Conservation (phyloP, 1,140 invertebrate genomes). For the Pogonomyrmex californicus region DNA sequence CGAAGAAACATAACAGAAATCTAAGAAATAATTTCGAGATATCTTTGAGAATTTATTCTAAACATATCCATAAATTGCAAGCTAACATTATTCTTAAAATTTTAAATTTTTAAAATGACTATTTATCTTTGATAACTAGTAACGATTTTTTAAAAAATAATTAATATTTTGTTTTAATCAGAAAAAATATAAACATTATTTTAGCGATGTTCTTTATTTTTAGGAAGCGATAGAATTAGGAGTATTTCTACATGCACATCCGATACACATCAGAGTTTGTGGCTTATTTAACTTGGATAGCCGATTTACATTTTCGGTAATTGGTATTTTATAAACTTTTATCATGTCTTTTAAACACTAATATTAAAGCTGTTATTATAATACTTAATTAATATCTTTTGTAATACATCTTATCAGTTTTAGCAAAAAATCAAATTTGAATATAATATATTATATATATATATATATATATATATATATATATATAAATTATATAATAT, state of each 20-base stretch:
- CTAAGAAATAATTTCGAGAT: no score
- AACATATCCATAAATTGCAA: no score
- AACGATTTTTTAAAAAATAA: neutral
- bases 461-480: no score
- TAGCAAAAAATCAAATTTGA: neutral
- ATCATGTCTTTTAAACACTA: neutral
- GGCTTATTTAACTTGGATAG: conserved; percentile 21
- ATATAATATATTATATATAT: no score
- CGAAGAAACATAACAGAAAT: no score
- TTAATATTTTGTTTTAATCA: neutral
- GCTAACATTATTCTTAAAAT: no score
- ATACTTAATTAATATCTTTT: no score
- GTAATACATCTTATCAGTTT: neutral
- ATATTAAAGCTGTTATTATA: neutral
- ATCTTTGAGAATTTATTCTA: no score
- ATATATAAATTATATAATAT: no score
- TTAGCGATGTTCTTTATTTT: neutral
- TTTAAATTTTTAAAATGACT: no score
- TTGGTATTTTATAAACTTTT: neutral
- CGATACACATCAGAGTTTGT: conserved; percentile 11
- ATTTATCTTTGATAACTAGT: no score
- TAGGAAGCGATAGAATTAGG: conserved; percentile 40
- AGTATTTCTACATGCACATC: neutral
- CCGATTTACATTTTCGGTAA: conserved; percentile 17
- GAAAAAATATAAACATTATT: neutral